Conservation (phyloP, 2,113 vertebrate genomes). For the Melanerpes formicivorus region DNA sequence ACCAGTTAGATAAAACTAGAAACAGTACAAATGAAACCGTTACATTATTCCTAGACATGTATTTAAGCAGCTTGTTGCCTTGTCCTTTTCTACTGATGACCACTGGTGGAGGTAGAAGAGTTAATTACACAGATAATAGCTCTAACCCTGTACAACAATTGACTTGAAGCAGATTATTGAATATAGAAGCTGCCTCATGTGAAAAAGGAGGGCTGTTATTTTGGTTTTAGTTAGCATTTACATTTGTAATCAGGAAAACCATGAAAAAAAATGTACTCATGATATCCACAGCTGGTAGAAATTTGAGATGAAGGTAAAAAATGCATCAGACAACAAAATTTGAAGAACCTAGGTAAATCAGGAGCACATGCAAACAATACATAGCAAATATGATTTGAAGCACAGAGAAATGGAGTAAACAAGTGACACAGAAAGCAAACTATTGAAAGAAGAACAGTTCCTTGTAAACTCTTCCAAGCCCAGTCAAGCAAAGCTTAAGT, state of each 20-base stretch:
- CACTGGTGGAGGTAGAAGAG: not conserved
- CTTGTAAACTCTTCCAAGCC: not conserved
- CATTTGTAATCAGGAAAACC: not conserved
- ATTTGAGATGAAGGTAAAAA: conserved; percentile 6
- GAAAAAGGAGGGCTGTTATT: not conserved
- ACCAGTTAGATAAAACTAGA: not conserved
- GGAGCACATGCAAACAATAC: not conserved
- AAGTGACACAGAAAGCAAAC: not conserved
- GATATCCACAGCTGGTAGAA: not conserved
- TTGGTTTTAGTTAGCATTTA: conserved; percentile 4
- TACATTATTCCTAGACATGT: not conserved
- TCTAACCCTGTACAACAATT: not conserved
- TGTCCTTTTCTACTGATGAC: not conserved
- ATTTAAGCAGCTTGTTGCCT: not conserved
- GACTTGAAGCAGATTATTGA: not conserved
- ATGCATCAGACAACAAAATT: not conserved
- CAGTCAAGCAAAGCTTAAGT: not conserved
- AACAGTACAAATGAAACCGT: not conserved
- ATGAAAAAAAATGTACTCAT: not conserved
- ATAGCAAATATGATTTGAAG: not conserved
- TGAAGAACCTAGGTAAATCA: not conserved
- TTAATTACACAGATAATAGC: not conserved
- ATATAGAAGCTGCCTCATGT: not conserved
- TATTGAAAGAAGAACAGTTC: not conserved
- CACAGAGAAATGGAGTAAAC: not conserved